Evolutionary conservation across 2,797 vertebrate species (phyloP).

Genomic region (Pipistrellus pygmaeus): DNA sequence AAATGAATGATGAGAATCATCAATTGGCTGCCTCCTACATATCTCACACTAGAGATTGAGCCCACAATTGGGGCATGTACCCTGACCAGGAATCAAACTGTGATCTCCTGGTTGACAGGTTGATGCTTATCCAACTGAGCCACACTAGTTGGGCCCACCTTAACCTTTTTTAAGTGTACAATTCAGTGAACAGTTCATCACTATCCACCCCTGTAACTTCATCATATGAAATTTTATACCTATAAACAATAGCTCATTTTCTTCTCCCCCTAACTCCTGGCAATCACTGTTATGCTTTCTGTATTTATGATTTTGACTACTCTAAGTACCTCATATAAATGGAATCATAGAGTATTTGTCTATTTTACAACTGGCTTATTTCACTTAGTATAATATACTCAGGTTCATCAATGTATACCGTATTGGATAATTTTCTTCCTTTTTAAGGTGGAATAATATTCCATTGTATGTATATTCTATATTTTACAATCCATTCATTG

Average conservation of each 20-base stretch:
- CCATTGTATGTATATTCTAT: background rate
- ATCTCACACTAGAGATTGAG: no score
- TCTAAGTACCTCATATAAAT: background rate
- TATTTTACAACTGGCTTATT: background rate
- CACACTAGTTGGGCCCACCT: no score
- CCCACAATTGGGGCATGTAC: no score
- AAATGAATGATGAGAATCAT: no score
- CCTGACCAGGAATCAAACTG: no score
- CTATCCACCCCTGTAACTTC: background rate
- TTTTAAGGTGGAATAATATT: background rate
- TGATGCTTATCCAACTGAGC: no score
- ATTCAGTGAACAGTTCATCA: background rate
- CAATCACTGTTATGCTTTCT: background rate
- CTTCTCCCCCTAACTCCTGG: background rate
- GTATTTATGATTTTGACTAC: background rate
- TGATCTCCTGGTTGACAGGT: no score
- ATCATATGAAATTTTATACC: background rate
- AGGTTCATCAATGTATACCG: background rate
- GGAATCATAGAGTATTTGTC: background rate
- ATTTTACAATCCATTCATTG: background rate
- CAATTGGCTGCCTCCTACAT: no score
- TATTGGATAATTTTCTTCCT: background rate
- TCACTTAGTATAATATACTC: background rate
- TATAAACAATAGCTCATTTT: background rate
- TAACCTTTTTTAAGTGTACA: background rate